Conservation (phyloP, 2,888 invertebrate genomes). For the Microctonus aethiopoides region DNA sequence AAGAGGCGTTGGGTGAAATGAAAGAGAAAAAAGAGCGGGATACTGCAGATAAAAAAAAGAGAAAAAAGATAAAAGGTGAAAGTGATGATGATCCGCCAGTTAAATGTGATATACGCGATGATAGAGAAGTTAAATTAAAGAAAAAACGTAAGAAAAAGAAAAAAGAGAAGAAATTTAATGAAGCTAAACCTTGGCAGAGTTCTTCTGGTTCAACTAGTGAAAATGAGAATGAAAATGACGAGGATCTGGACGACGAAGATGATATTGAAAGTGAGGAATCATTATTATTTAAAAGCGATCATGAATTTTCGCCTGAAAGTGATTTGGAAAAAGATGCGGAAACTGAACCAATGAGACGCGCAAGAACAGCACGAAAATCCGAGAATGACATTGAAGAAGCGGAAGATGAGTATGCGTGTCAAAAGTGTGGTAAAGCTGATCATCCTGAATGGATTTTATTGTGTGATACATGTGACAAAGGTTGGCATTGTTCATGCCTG, state of each 20-base stretch:
- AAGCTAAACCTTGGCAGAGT: conserved; percentile 72
- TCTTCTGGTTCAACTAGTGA: conserved; percentile 70
- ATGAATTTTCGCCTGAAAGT: conserved; percentile 93
- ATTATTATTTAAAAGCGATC: conserved; percentile 80
- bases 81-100: conserved; percentile 41
- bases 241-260: conserved; percentile 68
- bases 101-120: conserved; percentile 36
- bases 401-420: conserved; percentile 82
- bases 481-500: conserved; percentile 98
- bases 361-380: conserved; percentile 83
- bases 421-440: conserved; percentile 89
- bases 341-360: conserved; percentile 81
- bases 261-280: conserved; percentile 66
- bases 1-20: conserved; percentile 76
- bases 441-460: conserved; percentile 98
- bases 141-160: conserved; percentile 53
- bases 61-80: conserved; percentile 43
- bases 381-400: conserved; percentile 60
- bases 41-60: conserved; percentile 42
- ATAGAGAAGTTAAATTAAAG: conserved; percentile 60
- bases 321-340: conserved; percentile 81
- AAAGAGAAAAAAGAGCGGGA: conserved; percentile 50
- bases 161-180: conserved; percentile 67
- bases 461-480: conserved; percentile 94
- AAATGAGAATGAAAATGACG: conserved; percentile 65